Evolutionary conservation across 1,140 invertebrate species (phyloP).

Genomic region (Probaryconus sp.): DNA sequence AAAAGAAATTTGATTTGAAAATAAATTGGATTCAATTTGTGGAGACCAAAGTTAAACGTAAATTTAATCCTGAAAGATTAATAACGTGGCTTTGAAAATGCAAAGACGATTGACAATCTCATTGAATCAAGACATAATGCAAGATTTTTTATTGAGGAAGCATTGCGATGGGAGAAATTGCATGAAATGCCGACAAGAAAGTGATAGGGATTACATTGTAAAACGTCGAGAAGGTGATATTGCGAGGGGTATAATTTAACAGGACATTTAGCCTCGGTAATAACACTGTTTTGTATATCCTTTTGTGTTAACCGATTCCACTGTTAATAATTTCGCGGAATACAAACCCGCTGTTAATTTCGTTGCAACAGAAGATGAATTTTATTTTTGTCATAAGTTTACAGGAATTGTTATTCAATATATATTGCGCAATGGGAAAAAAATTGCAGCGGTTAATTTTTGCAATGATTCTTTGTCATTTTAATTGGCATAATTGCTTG

Average conservation of each 20-base stretch:
- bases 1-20: no score
- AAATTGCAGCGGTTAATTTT: slow-evolving; percentile 10
- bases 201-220: slow-evolving; percentile 28
- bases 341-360: background rate
- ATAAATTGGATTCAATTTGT: no score
- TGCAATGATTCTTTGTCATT: slow-evolving; percentile 12
- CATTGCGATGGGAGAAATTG: slow-evolving; percentile 13
- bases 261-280: background rate
- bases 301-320: background rate
- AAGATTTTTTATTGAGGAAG: slow-evolving; percentile 19
- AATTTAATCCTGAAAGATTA: no score
- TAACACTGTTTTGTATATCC: background rate
- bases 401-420: background rate
- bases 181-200: slow-evolving; percentile 26
- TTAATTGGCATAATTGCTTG: slow-evolving; percentile 21
- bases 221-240: slow-evolving; percentile 11
- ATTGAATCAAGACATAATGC: no score
- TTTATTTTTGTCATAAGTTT: background rate
- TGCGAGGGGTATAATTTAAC: slow-evolving; percentile 6
- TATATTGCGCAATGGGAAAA: background rate
- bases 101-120: no score
- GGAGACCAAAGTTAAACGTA: no score
- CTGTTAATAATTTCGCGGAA: background rate
- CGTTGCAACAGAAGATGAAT: background rate
- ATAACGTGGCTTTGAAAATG: no score